These are phyloP conservation scores for Philaethria dido DNA, from an alignment of 2,888 invertebrate genomes.

Conservation along the genomic window DNA sequence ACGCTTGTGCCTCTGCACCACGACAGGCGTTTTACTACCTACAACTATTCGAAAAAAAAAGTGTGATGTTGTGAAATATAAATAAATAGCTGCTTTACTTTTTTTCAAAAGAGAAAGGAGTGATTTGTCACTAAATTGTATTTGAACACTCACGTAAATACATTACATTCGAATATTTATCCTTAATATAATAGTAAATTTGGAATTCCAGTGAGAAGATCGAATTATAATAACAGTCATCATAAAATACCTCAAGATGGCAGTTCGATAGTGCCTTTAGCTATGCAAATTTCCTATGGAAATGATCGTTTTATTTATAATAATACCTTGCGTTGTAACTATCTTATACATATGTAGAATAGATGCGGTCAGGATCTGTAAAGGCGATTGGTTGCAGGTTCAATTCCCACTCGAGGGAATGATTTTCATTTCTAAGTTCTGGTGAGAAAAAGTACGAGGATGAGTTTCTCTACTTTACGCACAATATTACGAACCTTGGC, in stretches of 20 bases:
- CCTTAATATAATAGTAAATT: neutral
- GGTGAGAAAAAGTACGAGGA: too few species aligned
- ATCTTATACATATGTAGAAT: too few species aligned
- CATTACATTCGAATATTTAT: neutral
- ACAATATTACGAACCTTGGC: too few species aligned
- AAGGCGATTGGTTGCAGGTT: too few species aligned
- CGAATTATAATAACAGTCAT: conserved; percentile 21
- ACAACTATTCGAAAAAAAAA: too few species aligned
- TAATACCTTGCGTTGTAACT: neutral
- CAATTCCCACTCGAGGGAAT: too few species aligned
- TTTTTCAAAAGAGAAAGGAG: neutral
- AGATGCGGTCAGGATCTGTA: too few species aligned
- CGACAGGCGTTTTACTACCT: too few species aligned
- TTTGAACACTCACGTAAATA: neutral
- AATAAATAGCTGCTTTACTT: neutral
- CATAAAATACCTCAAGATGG: conserved; percentile 13
- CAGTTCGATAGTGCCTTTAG: conserved; percentile 13
- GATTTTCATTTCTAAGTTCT: too few species aligned
- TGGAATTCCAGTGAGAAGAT: conserved; percentile 16
- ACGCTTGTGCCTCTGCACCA: too few species aligned
- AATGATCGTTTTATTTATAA: conserved; percentile 8
- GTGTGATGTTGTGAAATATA: too few species aligned
- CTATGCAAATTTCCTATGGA: conserved; percentile 13
- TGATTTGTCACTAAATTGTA: neutral
- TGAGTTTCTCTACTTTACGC: too few species aligned